Conservation (phyloP, 2,888 invertebrate species). For the Spodoptera exigua region DNA sequence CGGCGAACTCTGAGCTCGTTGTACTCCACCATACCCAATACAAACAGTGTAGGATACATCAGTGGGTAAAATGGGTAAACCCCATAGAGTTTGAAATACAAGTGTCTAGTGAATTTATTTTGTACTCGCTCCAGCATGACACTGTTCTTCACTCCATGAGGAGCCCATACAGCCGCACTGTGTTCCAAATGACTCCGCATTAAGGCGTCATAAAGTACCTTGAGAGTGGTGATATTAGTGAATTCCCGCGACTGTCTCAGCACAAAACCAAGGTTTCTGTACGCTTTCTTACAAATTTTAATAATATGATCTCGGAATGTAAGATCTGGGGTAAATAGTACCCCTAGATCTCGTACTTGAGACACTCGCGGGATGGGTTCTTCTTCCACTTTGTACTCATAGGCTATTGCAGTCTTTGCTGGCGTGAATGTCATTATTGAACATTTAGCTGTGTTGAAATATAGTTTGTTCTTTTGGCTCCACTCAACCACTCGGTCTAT, state of each 20-base stretch:
- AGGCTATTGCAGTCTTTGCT: neutral
- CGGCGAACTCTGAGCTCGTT: too few relatives aligned
- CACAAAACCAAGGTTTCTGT: neutral
- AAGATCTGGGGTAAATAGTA: neutral
- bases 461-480: neutral
- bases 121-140: too few relatives aligned
- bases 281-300: too few relatives aligned
- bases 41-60: too few relatives aligned
- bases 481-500: conserved; percentile 2
- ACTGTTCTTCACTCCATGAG: too few relatives aligned
- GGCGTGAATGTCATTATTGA: conserved; percentile 2
- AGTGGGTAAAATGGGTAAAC: too few relatives aligned
- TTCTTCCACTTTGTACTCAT: neutral
- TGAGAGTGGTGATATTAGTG: neutral
- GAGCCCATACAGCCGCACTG: too few relatives aligned
- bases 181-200: too few relatives aligned
- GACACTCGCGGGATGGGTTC: neutral
- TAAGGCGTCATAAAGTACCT: too few relatives aligned
- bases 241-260: neutral
- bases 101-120: too few relatives aligned
- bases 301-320: neutral
- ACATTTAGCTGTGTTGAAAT: conserved; percentile 2
- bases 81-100: too few relatives aligned
- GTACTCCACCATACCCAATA: too few relatives aligned
- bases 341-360: neutral